Evolutionary conservation across 1,140 invertebrate species (phyloP).

Genomic region (Tetramorium alpestre): DNA sequence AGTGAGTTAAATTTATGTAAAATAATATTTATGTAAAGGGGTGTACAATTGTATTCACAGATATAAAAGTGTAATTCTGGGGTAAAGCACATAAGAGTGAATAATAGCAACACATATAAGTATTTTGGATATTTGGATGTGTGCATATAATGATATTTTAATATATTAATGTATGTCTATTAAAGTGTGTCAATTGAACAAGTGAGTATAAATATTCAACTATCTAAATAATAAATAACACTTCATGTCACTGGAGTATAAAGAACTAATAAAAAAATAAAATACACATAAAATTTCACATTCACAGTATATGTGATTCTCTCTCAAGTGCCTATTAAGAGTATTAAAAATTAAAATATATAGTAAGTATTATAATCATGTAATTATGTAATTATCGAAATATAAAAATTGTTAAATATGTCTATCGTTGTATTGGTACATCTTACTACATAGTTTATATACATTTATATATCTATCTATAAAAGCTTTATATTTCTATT

Average conservation of each 20-base stretch:
- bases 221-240: slow-evolving; percentile 21
- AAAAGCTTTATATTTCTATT: slow-evolving; percentile 52
- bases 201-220: slow-evolving; percentile 15
- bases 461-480: slow-evolving; percentile 55
- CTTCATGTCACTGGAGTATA: slow-evolving; percentile 22
- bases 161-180: neutral
- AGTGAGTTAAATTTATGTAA: neutral
- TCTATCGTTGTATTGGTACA: slow-evolving; percentile 73
- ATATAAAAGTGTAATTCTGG: neutral
- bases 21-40: neutral
- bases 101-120: slow-evolving; percentile 27
- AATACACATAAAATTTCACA: slow-evolving; percentile 13
- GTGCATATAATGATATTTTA: neutral
- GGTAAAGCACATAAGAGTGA: slow-evolving; percentile 34
- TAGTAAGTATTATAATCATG: slow-evolving; percentile 4
- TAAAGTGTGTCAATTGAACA: neutral
- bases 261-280: slow-evolving; percentile 3
- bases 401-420: neutral
- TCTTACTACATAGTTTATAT: slow-evolving; percentile 57
- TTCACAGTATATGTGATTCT: neutral
- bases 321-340: neutral
- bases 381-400: slow-evolving; percentile 35
- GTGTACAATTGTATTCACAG: slow-evolving; percentile 11
- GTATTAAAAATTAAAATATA: slow-evolving; percentile 22
- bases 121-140: slow-evolving; percentile 17